Evolutionary conservation across 1,140 invertebrate species (phyloP).

Genomic region (Drosophila tristis): DNA sequence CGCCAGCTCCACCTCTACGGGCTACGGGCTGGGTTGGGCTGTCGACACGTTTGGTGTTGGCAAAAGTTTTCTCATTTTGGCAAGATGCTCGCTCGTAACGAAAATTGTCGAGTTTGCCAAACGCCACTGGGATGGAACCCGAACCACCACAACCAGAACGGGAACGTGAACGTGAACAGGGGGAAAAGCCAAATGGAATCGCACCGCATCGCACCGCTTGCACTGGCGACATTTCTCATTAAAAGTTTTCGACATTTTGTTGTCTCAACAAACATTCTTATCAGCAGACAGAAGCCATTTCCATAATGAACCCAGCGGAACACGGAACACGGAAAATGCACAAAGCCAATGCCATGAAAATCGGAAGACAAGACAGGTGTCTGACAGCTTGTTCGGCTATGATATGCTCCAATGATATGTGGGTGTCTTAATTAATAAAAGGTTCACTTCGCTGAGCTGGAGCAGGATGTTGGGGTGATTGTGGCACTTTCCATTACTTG

Average conservation of each 20-base stretch:
- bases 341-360: conserved; percentile 10
- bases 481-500: background rate
- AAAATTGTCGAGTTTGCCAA: conserved; percentile 75
- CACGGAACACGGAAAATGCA: conserved; percentile 28
- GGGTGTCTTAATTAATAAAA: conserved; percentile 48
- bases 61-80: conserved; percentile 79
- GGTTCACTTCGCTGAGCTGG: background rate
- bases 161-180: background rate
- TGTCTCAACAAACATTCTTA: conserved; percentile 65
- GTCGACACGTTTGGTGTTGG: conserved; percentile 74
- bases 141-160: conserved; percentile 2
- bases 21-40: conserved; percentile 20
- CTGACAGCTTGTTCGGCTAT: conserved; percentile 32
- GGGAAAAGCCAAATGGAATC: conserved; percentile 42
- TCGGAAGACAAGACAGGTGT: conserved; percentile 63
- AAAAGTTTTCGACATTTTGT: conserved; percentile 69
- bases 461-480: background rate
- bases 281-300: conserved; percentile 76
- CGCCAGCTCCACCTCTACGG: conserved; percentile 34
- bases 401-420: conserved; percentile 22
- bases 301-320: conserved; percentile 47
- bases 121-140: conserved; percentile 50
- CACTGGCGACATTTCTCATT: conserved; percentile 75
- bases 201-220: conserved; percentile 62
- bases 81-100: conserved; percentile 77